Evolutionary conservation across 2,113 vertebrate genomes (phyloP).

Genomic region (Phycodurus eques): DNA sequence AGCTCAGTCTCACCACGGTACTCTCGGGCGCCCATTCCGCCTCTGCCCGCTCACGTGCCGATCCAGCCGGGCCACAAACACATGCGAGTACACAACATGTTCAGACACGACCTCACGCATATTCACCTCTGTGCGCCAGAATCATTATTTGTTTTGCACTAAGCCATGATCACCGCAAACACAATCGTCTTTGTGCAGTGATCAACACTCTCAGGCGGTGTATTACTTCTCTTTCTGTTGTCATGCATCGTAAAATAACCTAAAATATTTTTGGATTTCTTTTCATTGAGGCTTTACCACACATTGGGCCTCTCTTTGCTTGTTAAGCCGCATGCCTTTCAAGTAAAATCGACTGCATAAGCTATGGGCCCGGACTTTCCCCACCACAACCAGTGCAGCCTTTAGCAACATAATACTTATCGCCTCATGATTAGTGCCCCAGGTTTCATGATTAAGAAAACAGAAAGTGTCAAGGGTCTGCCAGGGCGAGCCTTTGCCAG

Average conservation of each 20-base stretch:
- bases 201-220: background rate
- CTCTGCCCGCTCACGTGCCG: slow-evolving; percentile 1
- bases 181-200: background rate
- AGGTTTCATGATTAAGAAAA: slow-evolving; percentile 33
- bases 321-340: slow-evolving; percentile 33
- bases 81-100: slow-evolving; percentile 14
- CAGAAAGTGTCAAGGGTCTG: slow-evolving; percentile 24
- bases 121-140: slow-evolving; percentile 3
- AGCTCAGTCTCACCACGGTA: slow-evolving; percentile 21
- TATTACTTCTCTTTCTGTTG: background rate
- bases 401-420: slow-evolving; percentile 47
- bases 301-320: background rate
- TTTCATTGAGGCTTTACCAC: slow-evolving; percentile 18
- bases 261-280: background rate
- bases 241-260: background rate
- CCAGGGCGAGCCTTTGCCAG: slow-evolving; percentile 32
- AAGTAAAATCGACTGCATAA: slow-evolving; percentile 19
- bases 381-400: slow-evolving; percentile 8
- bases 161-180: slow-evolving; percentile 10
- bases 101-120: slow-evolving; percentile 9
- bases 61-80: slow-evolving; percentile 26
- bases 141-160: background rate
- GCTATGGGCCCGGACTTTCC: slow-evolving; percentile 4
- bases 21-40: slow-evolving; percentile 32
- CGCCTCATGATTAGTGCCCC: slow-evolving; percentile 52